Percentiles rank a stretch among this genome's conserved stretches.
phyloP scores from a whole-genome alignment of 1,140 invertebrate genomes.

The Zophobas atratus region DNA sequence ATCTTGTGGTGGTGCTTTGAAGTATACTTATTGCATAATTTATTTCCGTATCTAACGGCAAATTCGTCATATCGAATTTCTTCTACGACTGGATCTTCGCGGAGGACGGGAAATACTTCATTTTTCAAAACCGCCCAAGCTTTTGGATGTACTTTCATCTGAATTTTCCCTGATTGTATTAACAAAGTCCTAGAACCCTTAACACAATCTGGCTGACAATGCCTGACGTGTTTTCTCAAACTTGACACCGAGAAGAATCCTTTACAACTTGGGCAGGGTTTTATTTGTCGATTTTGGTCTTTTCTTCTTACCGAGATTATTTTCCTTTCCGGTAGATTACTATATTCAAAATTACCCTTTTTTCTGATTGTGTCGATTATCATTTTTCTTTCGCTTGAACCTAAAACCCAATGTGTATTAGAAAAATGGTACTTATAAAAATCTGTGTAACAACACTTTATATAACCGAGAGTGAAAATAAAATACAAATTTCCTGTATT shows the following conservation, averaged over 20 bases:
- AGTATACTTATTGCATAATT: conserved; percentile 25
- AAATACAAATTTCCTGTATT: too few species aligned
- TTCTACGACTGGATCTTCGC: conserved; percentile 5
- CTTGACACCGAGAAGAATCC: background rate
- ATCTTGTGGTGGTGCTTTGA: conserved; percentile 1
- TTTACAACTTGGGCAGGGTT: conserved; percentile 6
- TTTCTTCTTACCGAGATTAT: background rate
- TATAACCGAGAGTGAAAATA: too few species aligned
- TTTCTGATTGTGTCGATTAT: conserved; percentile 13
- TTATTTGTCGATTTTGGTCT: background rate
- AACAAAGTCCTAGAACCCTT: conserved; percentile 28
- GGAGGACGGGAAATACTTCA: conserved; percentile 15
- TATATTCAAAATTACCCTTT: conserved; percentile 8
- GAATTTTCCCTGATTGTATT: background rate
- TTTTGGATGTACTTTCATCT: background rate
- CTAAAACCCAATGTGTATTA: too few species aligned
- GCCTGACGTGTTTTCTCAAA: conserved; percentile 1
- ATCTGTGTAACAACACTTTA: too few species aligned
- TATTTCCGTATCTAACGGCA: background rate
- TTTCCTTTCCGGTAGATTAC: background rate
- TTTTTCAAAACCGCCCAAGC: conserved; percentile 13
- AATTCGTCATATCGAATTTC: conserved; percentile 13
- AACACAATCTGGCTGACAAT: conserved; percentile 54
- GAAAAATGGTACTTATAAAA: too few species aligned
- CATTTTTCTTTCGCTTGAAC: background rate